Evolutionary conservation across 2,113 vertebrate species (phyloP).

Genomic region (Zingel zingel): DNA sequence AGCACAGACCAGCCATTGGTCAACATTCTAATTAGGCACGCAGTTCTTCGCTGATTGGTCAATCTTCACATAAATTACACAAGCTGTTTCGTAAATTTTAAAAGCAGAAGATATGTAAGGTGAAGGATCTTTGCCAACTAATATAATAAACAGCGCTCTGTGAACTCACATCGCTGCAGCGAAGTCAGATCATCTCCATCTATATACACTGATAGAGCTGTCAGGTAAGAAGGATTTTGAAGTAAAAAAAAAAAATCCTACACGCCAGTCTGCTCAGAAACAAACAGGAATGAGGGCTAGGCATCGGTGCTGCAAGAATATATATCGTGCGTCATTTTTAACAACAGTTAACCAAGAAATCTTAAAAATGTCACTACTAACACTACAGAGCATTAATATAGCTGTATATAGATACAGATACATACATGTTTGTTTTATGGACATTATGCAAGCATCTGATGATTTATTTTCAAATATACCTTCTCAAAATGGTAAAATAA

Average conservation of each 20-base stretch:
- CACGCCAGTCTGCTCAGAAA: background rate
- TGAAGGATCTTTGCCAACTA: background rate
- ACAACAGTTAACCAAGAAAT: background rate
- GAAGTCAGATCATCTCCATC: background rate
- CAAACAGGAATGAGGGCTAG: background rate
- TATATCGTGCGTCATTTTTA: background rate
- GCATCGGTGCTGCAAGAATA: background rate
- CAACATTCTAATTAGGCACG: background rate
- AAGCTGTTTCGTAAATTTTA: constrained; percentile 75
- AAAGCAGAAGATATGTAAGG: constrained; percentile 64
- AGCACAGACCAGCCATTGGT: constrained; percentile 58
- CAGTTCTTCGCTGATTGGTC: constrained; percentile 66
- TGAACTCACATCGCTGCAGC: background rate
- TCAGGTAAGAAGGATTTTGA: constrained; percentile 49
- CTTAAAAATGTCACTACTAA: background rate
- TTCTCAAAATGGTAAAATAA: background rate
- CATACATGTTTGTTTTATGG: background rate
- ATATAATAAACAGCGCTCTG: background rate
- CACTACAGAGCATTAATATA: no score
- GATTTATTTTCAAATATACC: background rate
- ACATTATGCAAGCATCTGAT: background rate
- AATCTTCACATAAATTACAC: constrained; percentile 58
- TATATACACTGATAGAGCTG: background rate
- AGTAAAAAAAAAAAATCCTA: background rate
- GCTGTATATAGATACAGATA: background rate